These are phyloP conservation scores for Sabatieria punctata DNA, from an alignment of 2,888 invertebrate genomes.

Conservation along the genomic window DNA sequence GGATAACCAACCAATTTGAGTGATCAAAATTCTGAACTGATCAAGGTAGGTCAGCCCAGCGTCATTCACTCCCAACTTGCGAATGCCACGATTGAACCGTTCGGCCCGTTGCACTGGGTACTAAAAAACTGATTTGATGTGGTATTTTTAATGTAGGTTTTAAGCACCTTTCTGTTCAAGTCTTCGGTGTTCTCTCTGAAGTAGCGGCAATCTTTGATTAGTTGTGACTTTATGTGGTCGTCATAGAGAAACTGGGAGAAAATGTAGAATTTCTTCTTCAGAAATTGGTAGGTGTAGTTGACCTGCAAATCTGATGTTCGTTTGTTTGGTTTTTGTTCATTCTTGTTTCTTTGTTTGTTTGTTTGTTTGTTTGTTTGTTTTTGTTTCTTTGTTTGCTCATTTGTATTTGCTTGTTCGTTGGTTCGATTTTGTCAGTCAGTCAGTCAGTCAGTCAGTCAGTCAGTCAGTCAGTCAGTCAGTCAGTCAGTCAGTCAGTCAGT, in stretches of 20 bases:
- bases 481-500: too few relatives aligned
- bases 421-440: too few relatives aligned
- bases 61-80: conserved; percentile 60
- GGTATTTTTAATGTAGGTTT: conserved; percentile 20
- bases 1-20: conserved; percentile 76
- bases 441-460: too few relatives aligned
- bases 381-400: too few relatives aligned
- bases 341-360: too few relatives aligned
- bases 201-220: conserved; percentile 55
- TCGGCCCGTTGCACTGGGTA: conserved; percentile 73
- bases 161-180: conserved; percentile 33
- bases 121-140: conserved; percentile 22
- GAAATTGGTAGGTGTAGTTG: conserved; percentile 52
- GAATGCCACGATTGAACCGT: conserved; percentile 74
- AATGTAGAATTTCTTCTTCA: conserved; percentile 73
- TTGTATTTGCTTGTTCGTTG: too few relatives aligned
- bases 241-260: conserved; percentile 95
- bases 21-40: conserved; percentile 72
- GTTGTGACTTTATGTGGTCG: conserved; percentile 84
- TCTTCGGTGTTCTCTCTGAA: conserved; percentile 55
- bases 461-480: too few relatives aligned
- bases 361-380: too few relatives aligned
- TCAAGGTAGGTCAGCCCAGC: conserved; percentile 77
- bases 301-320: conserved; percentile 31
- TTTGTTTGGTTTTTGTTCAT: too few relatives aligned